phyloP scores from a whole-genome alignment of 2,797 vertebrate species.

The Myotis pilosus region DNA sequence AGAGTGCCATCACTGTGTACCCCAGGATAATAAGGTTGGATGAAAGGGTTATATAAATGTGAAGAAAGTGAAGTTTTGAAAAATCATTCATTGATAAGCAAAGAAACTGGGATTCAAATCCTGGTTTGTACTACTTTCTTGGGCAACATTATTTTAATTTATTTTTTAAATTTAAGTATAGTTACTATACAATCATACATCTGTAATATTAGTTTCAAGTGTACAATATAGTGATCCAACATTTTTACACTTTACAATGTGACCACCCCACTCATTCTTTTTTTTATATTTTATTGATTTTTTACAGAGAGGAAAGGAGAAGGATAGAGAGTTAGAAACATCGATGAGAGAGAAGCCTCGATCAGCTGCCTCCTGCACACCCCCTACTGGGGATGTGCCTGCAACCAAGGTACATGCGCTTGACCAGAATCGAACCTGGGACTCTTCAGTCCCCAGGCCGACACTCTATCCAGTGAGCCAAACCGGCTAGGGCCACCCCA shows the following conservation, averaged over 20 bases:
- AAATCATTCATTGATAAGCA: background rate
- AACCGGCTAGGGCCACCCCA: too few relatives aligned
- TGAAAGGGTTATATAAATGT: background rate
- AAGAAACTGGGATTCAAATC: constrained; percentile 24
- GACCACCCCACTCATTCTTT: background rate
- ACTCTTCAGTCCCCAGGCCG: too few relatives aligned
- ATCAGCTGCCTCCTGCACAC: too few relatives aligned
- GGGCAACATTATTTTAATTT: background rate
- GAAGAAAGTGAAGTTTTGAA: background rate
- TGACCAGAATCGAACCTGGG: too few relatives aligned
- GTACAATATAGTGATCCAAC: background rate
- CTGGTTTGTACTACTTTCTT: background rate
- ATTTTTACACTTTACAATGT: background rate
- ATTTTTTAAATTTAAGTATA: background rate
- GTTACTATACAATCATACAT: background rate
- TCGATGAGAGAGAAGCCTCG: too few relatives aligned
- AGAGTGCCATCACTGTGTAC: background rate
- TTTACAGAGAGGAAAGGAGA: too few relatives aligned
- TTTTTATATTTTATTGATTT: too few relatives aligned
- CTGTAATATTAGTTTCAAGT: background rate
- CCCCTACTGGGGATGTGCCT: too few relatives aligned
- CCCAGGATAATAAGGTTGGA: background rate
- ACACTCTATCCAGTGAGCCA: too few relatives aligned
- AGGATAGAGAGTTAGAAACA: too few relatives aligned
- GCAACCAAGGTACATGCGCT: too few relatives aligned